Evolutionary conservation across 1,140 invertebrate genomes (phyloP).

Genomic region (Zelostemma sp.): DNA sequence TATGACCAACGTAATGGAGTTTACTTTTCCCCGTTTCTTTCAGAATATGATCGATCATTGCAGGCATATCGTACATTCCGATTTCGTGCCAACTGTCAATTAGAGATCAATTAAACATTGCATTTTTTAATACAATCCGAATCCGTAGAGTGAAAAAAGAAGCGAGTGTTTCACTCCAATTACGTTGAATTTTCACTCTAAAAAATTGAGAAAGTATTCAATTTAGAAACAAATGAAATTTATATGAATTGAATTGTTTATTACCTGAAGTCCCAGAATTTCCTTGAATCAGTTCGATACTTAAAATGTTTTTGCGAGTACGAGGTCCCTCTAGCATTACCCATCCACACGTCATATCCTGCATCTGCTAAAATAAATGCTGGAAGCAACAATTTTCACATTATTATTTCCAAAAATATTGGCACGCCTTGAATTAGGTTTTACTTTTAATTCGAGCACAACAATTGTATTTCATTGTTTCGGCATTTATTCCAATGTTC

Average conservation of each 20-base stretch:
- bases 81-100: conserved; percentile 78
- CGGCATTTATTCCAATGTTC: no score
- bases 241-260: background rate
- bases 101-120: background rate
- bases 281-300: background rate
- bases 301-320: conserved; percentile 67
- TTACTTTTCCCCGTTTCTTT: conserved; percentile 68
- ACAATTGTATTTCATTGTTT: no score
- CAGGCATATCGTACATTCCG: conserved; percentile 79
- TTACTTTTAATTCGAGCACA: no score
- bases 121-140: background rate
- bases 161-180: no score
- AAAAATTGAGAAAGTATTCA: no score
- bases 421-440: no score
- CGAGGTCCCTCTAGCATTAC: conserved; percentile 77
- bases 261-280: conserved; percentile 56
- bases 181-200: no score
- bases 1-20: conserved; percentile 78
- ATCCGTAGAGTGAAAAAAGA: no score
- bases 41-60: conserved; percentile 79
- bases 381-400: conserved; percentile 34
- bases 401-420: no score
- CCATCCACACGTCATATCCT: conserved; percentile 82
- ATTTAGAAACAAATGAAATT: conserved; percentile 67
- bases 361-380: conserved; percentile 71